Conservation (phyloP, 2,888 invertebrate species). For the Bombyx huttoni region DNA sequence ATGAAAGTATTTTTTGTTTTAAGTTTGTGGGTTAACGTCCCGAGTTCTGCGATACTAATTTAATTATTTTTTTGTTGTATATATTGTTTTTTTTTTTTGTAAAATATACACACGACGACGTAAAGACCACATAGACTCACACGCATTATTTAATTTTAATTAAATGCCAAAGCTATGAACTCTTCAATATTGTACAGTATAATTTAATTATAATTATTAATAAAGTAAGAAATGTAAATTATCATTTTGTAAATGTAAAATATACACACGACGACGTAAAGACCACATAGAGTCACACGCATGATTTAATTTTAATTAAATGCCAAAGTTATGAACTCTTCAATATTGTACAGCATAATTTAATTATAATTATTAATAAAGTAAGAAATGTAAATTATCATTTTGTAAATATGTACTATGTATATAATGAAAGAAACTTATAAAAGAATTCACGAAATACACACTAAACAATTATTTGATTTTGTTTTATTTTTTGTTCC, state of each 20-base stretch:
- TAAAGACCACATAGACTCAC: slow-evolving; percentile 32
- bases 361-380: slow-evolving; percentile 41
- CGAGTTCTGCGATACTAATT: slow-evolving; percentile 65
- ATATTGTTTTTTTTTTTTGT: slow-evolving; percentile 30
- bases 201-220: slow-evolving; percentile 46
- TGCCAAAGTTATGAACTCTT: slow-evolving; percentile 66
- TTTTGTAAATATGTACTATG: slow-evolving; percentile 56
- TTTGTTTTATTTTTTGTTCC: slow-evolving; percentile 58
- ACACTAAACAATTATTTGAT: slow-evolving; percentile 60
- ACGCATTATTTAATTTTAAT: slow-evolving; percentile 3
- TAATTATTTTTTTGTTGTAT: slow-evolving; percentile 44
- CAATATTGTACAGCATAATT: slow-evolving; percentile 59
- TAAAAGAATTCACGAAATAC: slow-evolving; percentile 52
- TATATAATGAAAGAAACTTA: slow-evolving; percentile 47
- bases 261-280: slow-evolving; percentile 7
- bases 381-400: slow-evolving; percentile 55
- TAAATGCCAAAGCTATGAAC: slow-evolving; percentile 65
- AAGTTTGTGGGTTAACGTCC: slow-evolving; percentile 53
- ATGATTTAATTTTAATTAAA: slow-evolving; percentile 9
- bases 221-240: slow-evolving; percentile 54
- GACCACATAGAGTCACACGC: slow-evolving; percentile 29
- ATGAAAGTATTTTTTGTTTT: slow-evolving; percentile 36
- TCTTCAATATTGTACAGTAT: slow-evolving; percentile 56
- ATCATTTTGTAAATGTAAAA: slow-evolving; percentile 41
- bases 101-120: neutral